Evolutionary conservation across 2,113 vertebrate species (phyloP).

Genomic region (Gymnobelideus leadbeateri): DNA sequence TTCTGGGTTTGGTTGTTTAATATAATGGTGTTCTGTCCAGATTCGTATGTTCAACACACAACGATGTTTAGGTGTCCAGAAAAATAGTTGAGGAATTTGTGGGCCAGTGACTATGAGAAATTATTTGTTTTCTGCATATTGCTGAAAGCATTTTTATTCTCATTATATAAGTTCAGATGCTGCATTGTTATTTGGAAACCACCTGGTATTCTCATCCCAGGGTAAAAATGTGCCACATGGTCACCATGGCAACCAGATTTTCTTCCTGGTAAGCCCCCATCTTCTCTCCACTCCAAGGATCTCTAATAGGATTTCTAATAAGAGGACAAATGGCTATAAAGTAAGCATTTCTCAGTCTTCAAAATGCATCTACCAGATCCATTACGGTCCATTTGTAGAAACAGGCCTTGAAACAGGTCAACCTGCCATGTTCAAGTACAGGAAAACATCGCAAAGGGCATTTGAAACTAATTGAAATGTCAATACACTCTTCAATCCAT

Average conservation of each 20-base stretch:
- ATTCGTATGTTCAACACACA: not conserved
- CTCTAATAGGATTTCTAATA: slow-evolving; percentile 43
- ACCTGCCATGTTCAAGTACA: not conserved
- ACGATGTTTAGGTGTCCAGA: not conserved
- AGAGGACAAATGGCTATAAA: not conserved
- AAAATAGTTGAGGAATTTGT: not conserved
- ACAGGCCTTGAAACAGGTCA: not conserved
- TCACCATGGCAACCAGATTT: slow-evolving; percentile 75
- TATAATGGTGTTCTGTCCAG: not conserved
- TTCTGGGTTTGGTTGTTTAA: slow-evolving; percentile 45
- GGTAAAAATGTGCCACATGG: slow-evolving; percentile 55
- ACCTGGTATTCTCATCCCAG: slow-evolving; percentile 63
- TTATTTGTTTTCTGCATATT: not conserved
- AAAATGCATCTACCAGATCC: not conserved
- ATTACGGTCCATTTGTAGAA: not conserved
- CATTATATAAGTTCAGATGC: slow-evolving; percentile 34
- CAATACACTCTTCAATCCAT: not conserved
- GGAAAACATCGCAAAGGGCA: slow-evolving; percentile 1
- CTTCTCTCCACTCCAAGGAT: slow-evolving; percentile 40
- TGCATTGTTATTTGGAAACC: slow-evolving; percentile 54
- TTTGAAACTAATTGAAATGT: not conserved
- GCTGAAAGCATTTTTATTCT: slow-evolving; percentile 50
- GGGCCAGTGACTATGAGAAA: not conserved
- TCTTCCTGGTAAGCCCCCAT: slow-evolving; percentile 33
- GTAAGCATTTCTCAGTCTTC: slow-evolving; percentile 15